Evolutionary conservation across 2,888 invertebrate species (phyloP), one percentile per base, ranked within the genome.

Genomic region (Dasypolia templi): DNA sequence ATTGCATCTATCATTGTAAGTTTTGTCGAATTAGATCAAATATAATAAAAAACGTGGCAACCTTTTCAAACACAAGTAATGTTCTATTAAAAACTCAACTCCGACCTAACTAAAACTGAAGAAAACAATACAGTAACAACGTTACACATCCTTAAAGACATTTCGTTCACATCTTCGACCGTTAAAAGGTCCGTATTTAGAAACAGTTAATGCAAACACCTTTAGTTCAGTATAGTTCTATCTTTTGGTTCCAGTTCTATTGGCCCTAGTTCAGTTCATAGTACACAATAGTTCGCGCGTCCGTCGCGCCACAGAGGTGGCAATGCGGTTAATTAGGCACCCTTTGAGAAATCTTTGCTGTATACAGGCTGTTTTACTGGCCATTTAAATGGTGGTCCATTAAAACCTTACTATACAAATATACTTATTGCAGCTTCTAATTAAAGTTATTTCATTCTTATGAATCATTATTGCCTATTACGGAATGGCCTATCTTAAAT

Each of bases 261-360:
- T 32, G 83, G 66, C 35, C 22, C 22, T 42, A 63, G 77, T 63
- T 73, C 46, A 71, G 65, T 62, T 81, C 53, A 58, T 46, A 49
- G 69, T 81, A 92, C 89, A 92, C 92, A 92, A 93, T 92, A 91
- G 92, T 93, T 91, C 89, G 89, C 92, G 90, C 89, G 89, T 91
- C 91, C 88, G 88, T 90, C 90, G 89, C 90, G 89, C 79, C 79
- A 79, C 88, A 83, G 90, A 95, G 93, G 95, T 95, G 95, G 94
- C 91, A 92, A 92, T 88, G 90, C 91, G 90, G 92, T 95, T 95
- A 96, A 96, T 95, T 96, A 94, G 95, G 88, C 88, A 89, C 89
- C 84, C 88, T 90, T 87, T 90, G 83, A 86, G 90, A 88, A 87
- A 88, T 87, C 88, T 87, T 42, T 81, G 74, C 70, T 35, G 2